Base-by-base conservation (phyloP, 2,113 vertebrate genomes). In the Furnarius figulus region DNA sequence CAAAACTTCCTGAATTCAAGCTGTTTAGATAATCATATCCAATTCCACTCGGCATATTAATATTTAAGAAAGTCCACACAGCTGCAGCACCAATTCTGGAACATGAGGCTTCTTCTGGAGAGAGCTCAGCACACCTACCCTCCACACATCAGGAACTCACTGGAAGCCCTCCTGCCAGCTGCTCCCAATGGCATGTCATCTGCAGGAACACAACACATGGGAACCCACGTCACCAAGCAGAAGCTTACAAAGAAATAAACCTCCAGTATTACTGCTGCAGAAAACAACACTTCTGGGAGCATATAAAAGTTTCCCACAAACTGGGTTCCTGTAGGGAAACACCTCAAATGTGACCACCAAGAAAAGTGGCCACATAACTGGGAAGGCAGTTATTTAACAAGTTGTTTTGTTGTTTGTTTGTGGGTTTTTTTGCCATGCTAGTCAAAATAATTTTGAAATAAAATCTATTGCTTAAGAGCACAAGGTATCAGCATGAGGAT, bases 111-210 rank as follows among this genome's bases (percentile, higher is more conserved):
- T 33, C 49, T 56, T 87, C 39, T 67, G 66, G 72, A 71, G 52
- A 68, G 95, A 92, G 70, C 50, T 76, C 44, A 90, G 71, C 70
- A 93, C 91, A 98, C 99, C 97, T 98, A 99, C 99, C 99, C 99
- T 98, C 98, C 99, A 96, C 98, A 99, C 90, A 99, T 97, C 89
- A 99, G 97, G 98, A 99, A 99, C 90, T 99, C 99, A n/a, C 98
- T 99, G 33, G 99, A 99, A 47, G 98, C 97, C 31, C 98, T 95
- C 65, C 98, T 98, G 59, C 98, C 97, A 56, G 96, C 94, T 39
- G 97, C 95, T 93, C 98, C 99, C 97, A 98, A 93, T 12, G 99
- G 98, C 96, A 98, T 98, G 56, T 99, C 99, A 96, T 99, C 99
- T 99, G 86, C 85, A 91, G 83, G 31, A 90, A 56, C 86, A 91